Percentiles rank a stretch among this genome's conserved stretches.
phyloP scores from a whole-genome alignment of 2,888 invertebrate species.

The Bombylius discolor region DNA sequence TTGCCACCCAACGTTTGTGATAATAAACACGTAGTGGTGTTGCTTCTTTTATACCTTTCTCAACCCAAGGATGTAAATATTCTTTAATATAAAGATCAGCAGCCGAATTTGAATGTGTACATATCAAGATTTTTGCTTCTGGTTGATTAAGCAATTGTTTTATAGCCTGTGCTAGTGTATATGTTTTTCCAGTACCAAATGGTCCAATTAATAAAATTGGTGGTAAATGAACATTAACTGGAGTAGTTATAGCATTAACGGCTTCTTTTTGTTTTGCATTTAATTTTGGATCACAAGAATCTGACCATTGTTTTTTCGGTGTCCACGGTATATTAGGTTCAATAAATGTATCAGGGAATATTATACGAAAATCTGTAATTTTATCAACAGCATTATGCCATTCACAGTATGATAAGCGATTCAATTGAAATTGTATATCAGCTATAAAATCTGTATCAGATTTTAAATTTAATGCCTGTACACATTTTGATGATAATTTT shows the following conservation, averaged over 20 bases:
- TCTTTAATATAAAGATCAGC: conserved; percentile 76
- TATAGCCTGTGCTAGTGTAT: conserved; percentile 63
- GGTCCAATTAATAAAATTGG: conserved; percentile 65
- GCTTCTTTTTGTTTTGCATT: conserved; percentile 71
- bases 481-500: conserved; percentile 53
- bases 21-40: conserved; percentile 67
- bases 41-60: conserved; percentile 50
- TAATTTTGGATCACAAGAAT: conserved; percentile 46
- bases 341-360: conserved; percentile 55
- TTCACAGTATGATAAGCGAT: conserved; percentile 67
- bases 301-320: conserved; percentile 54
- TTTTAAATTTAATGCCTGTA: conserved; percentile 46
- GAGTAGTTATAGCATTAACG: conserved; percentile 59
- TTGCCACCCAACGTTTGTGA: conserved; percentile 63
- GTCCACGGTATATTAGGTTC: conserved; percentile 56
- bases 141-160: conserved; percentile 51
- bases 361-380: conserved; percentile 53
- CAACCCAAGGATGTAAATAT: conserved; percentile 65
- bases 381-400: conserved; percentile 74
- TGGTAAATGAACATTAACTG: conserved; percentile 46
- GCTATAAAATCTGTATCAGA: conserved; percentile 51
- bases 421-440: conserved; percentile 69
- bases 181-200: conserved; percentile 81
- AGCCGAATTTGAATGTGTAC: conserved; percentile 78
- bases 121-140: conserved; percentile 59